Evolutionary conservation across 2,113 vertebrate species (phyloP), one percentile per base, ranked within the genome.

Genomic region (Hoplias malabaricus): DNA sequence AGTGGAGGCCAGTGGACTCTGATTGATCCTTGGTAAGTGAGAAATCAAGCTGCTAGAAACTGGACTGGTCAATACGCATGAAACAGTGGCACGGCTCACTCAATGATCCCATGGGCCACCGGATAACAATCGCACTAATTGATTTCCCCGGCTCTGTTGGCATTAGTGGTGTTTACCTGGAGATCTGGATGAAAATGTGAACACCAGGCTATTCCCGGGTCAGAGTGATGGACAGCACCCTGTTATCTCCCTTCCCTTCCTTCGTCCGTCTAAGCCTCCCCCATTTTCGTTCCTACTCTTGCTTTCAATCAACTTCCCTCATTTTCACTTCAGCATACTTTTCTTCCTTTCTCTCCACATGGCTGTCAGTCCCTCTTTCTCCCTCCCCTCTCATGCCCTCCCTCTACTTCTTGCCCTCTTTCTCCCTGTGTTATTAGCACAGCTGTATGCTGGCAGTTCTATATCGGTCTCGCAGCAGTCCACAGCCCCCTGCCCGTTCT

Each of bases 341-440:
- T 2, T 21, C 71, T 57, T 23, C 11, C 69, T 65, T 40, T 23
- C 0, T 16, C 4, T 69, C 19, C 3, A 14, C 38, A n/a, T 66
- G 33, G 13, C 54, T 57, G 31, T 33, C 59, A 19, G 4, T 63
- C 19, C n/a, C 50, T 72, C 33, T 48, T 38, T 69, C 43, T 53
- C 56, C 85, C 23, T 25, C 29, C 43, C 71, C 33, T 42, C 3
- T 50, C 73, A 59, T 34, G 36, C 57, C 65, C 21, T 14, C 12
- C 43, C 63, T 75, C 40, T 46, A 36, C 34, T 29, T 53, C 65
- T 33, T 33, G 36, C 63, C 57, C 10, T n/a, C 9, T 23, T 53
- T 80, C 50, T 53, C 59, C 70, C 21, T 56, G 4, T 54, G 23
- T 77, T 57, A 70, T 40, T 68, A 43, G 68, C 65, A 25, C 53